These are phyloP conservation scores for Halichondria panicea DNA, from an alignment of 37 sponge, comb jelly and placozoan genomes.

Conservation along the genomic window DNA sequence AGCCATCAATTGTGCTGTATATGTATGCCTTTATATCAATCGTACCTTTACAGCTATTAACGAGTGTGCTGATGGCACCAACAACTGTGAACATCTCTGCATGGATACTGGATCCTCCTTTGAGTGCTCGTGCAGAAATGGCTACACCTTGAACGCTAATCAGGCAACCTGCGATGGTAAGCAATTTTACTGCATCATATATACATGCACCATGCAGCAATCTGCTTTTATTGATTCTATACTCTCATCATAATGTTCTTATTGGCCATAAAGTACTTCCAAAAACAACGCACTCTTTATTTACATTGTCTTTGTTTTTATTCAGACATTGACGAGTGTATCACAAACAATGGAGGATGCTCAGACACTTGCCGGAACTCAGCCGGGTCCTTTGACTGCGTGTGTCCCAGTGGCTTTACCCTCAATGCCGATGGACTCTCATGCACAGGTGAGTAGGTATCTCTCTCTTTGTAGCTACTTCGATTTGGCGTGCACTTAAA, in stretches of 20 bases:
- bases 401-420: conserved; percentile 34
- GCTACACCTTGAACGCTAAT: conserved; percentile 5
- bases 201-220: too few relatives aligned
- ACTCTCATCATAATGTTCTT: background rate
- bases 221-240: too few relatives aligned
- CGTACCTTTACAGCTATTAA: conserved; percentile 35
- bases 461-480: background rate
- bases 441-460: conserved; percentile 40
- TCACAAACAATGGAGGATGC: conserved; percentile 60
- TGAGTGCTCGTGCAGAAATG: conserved; percentile 27
- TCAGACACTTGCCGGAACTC: conserved; percentile 25
- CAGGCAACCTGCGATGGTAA: conserved; percentile 18
- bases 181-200: too few relatives aligned
- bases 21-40: too few relatives aligned
- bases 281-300: too few relatives aligned
- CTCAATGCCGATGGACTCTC: conserved; percentile 35
- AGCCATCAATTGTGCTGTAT: background rate
- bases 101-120: conserved; percentile 33
- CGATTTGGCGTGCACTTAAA: too few relatives aligned
- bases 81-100: conserved; percentile 41
- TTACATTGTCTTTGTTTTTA: too few relatives aligned
- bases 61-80: conserved; percentile 8
- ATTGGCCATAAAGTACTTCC: background rate
- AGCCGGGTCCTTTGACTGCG: conserved; percentile 30
- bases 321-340: conserved; percentile 61